A percentile compares a stretch with the other conserved stretches of the same genome.
Conservation (phyloP, 2,113 vertebrate species). For the Nibea coibor region DNA sequence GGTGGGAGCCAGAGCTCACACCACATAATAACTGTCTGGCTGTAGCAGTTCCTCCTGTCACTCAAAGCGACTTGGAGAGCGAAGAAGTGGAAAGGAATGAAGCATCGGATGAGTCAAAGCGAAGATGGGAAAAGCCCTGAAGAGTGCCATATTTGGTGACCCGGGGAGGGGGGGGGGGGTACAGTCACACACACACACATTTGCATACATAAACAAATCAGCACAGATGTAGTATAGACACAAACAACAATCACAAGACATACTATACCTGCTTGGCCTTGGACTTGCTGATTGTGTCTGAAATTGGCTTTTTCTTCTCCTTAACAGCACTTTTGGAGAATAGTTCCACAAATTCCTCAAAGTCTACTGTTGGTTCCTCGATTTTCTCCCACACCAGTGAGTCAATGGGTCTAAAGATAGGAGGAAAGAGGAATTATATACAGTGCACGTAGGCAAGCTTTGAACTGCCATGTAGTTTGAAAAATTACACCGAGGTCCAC, state of each 20-base stretch:
- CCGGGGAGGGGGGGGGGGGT: not conserved
- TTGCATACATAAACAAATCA: not conserved
- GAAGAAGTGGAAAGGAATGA: slow-evolving; percentile 42
- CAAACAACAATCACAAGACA: not conserved
- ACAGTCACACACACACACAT: not conserved
- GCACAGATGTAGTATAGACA: not conserved
- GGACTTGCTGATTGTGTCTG: slow-evolving; percentile 96
- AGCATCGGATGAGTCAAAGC: slow-evolving; percentile 35
- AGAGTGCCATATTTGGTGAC: slow-evolving; percentile 17
- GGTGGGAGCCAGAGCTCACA: slow-evolving; percentile 80
- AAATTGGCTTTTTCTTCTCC: slow-evolving; percentile 98
- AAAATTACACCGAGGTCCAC: not conserved
- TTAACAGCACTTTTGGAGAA: slow-evolving; percentile 97
- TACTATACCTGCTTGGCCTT: slow-evolving; percentile 92
- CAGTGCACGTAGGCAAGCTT: not conserved
- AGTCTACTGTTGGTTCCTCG: slow-evolving; percentile 93
- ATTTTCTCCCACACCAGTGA: slow-evolving; percentile 96
- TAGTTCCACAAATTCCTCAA: slow-evolving; percentile 94
- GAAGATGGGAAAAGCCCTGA: slow-evolving; percentile 33
- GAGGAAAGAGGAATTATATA: slow-evolving; percentile 30
- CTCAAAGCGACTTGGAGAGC: slow-evolving; percentile 62
- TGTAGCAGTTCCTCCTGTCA: slow-evolving; percentile 76
- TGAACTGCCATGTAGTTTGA: slow-evolving; percentile 11
- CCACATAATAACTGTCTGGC: slow-evolving; percentile 82
- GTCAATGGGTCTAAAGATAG: slow-evolving; percentile 83